These are phyloP conservation scores for Homalodisca vitripennis DNA, from an alignment of 1,140 invertebrate genomes.

Conservation along the genomic window DNA sequence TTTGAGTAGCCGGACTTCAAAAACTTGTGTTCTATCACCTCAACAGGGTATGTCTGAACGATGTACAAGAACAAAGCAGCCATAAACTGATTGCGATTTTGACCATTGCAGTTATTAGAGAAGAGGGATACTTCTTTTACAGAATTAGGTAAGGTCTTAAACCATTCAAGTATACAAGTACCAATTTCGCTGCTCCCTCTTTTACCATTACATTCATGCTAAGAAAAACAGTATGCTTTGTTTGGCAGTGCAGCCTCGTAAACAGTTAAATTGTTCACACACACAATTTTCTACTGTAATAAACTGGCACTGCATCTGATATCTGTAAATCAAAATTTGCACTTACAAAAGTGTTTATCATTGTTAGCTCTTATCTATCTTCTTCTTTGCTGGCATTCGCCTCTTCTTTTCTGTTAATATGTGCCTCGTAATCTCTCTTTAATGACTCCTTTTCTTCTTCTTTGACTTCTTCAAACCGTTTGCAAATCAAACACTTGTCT, in stretches of 20 bases:
- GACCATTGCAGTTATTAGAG: constrained; percentile 38
- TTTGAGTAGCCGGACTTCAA: neutral
- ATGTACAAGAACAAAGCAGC: neutral
- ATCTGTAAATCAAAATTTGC: constrained; percentile 34
- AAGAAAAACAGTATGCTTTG: constrained; percentile 35
- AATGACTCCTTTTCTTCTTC: neutral
- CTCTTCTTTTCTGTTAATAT: constrained; percentile 21
- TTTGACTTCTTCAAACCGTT: constrained; percentile 15
- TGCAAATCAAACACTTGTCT: constrained; percentile 26
- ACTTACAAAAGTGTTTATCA: constrained; percentile 21
- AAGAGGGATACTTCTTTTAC: constrained; percentile 36
- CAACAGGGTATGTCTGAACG: neutral
- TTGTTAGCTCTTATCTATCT: constrained; percentile 12
- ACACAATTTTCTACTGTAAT: constrained; percentile 38
- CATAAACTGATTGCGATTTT: constrained; percentile 38
- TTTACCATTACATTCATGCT: constrained; percentile 39
- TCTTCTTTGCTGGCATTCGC: constrained; percentile 14
- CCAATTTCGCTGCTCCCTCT: constrained; percentile 38
- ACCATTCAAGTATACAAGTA: constrained; percentile 33
- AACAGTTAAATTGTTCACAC: constrained; percentile 39
- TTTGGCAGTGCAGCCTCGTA: constrained; percentile 35
- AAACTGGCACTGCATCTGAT: constrained; percentile 31
- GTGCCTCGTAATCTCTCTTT: constrained; percentile 19
- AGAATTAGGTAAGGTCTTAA: constrained; percentile 29
- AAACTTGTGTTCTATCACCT: neutral